Percentiles rank a stretch among this genome's conserved stretches.
Evolutionary conservation across 2,888 invertebrate genomes (phyloP).

Genomic region (Ernsta delagoae): DNA sequence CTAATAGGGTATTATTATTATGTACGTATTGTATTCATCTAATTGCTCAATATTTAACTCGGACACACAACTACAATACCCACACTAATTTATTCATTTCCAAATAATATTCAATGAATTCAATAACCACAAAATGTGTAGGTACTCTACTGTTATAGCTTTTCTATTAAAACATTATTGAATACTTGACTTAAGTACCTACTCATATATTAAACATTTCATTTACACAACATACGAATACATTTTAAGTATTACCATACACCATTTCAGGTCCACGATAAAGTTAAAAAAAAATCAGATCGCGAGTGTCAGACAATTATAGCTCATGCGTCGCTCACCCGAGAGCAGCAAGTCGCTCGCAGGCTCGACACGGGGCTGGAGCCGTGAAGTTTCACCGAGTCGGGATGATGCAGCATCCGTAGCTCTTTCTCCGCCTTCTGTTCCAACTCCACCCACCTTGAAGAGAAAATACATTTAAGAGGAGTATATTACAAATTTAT

Average conservation of each 20-base stretch:
- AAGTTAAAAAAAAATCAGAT: background rate
- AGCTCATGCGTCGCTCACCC: constrained; percentile 50
- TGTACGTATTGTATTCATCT: too few species aligned
- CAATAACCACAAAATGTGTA: too few species aligned
- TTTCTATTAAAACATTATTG: background rate
- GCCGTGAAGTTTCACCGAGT: constrained; percentile 71
- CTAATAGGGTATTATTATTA: too few species aligned
- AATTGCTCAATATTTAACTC: too few species aligned
- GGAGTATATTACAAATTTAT: too few species aligned
- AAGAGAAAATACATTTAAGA: too few species aligned
- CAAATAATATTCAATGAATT: too few species aligned
- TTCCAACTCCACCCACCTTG: constrained; percentile 84
- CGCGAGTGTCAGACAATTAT: background rate
- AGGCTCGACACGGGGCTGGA: constrained; percentile 71
- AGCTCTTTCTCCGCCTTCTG: constrained; percentile 85
- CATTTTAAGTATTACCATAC: too few species aligned
- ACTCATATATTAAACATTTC: background rate
- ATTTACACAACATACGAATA: background rate
- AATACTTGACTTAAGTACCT: background rate
- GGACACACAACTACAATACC: too few species aligned
- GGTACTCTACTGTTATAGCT: too few species aligned
- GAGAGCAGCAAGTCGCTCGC: constrained; percentile 71
- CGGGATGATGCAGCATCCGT: constrained; percentile 76
- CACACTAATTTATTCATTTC: too few species aligned
- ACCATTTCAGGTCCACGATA: background rate